Evolutionary conservation across 2,888 invertebrate genomes (phyloP).

Genomic region (Scaptomyza cyrtandrae): DNA sequence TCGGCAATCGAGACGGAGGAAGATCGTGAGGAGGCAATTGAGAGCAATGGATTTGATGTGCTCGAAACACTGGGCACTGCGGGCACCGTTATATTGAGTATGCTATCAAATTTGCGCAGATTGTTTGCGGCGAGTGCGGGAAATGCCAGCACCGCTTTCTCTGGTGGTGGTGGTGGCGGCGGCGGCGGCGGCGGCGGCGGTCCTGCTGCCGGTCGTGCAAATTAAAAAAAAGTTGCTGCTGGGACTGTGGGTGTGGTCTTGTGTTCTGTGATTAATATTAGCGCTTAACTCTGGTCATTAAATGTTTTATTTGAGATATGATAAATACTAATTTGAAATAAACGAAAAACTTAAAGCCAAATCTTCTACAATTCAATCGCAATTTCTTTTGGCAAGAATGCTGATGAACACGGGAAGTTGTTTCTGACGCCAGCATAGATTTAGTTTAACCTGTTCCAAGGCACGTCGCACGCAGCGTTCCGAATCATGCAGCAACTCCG

Average conservation of each 20-base stretch:
- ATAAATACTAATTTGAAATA: constrained; percentile 39
- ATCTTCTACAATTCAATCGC: constrained; percentile 20
- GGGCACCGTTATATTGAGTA: constrained; percentile 75
- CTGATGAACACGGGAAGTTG: constrained; percentile 82
- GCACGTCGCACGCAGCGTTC: constrained; percentile 89
- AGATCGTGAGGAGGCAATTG: constrained; percentile 81
- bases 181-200: constrained; percentile 12
- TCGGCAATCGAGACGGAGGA: constrained; percentile 82
- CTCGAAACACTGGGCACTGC: constrained; percentile 80
- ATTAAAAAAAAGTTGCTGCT: constrained; percentile 22
- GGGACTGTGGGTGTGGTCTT: constrained; percentile 16
- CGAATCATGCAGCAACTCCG: constrained; percentile 87
- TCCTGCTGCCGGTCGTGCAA: constrained; percentile 7
- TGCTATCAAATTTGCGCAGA: constrained; percentile 78
- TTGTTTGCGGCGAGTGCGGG: constrained; percentile 82
- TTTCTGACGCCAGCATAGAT: constrained; percentile 89
- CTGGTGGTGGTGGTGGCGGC: constrained; percentile 64
- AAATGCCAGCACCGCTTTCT: constrained; percentile 72
- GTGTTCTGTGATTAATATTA: constrained; percentile 72
- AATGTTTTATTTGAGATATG: constrained; percentile 15
- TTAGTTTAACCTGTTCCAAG: constrained; percentile 89
- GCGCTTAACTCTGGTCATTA: constrained; percentile 22
- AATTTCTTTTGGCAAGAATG: constrained; percentile 7
- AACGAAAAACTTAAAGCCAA: constrained; percentile 11
- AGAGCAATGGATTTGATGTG: constrained; percentile 78